These are phyloP conservation scores for Mycalesis mineus DNA, from an alignment of 2,888 invertebrate species.

Conservation along the genomic window DNA sequence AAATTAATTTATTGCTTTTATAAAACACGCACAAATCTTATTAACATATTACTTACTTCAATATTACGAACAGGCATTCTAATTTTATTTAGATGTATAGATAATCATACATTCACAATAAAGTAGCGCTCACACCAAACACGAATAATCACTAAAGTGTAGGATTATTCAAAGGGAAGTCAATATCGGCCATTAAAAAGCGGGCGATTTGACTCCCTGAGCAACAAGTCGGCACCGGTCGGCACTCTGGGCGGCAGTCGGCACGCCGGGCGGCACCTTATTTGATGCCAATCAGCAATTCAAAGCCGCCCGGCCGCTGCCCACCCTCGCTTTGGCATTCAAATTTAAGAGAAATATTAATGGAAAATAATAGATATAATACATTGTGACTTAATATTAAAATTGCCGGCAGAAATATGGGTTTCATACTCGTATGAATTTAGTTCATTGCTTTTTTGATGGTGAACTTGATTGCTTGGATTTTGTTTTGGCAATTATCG, in stretches of 20 bases:
- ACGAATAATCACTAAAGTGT: conserved; percentile 9
- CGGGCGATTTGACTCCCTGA: conserved; percentile 39
- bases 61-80: no score
- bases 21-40: no score
- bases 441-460: no score
- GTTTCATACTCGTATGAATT: no score
- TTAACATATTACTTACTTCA: no score
- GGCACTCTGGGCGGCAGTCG: no score
- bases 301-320: conserved; percentile 43
- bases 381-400: neutral
- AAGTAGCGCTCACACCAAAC: neutral
- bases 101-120: neutral
- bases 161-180: conserved; percentile 44
- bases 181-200: conserved; percentile 51
- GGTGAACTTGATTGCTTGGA: no score
- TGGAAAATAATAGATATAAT: neutral
- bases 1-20: no score
- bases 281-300: conserved; percentile 51
- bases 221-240: conserved; percentile 47
- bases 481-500: no score
- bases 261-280: conserved; percentile 35
- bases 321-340: conserved; percentile 30
- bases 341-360: conserved; percentile 17
- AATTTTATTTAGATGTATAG: no score
- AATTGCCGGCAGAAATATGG: no score